These are phyloP conservation scores for Barypeithes pellucidus DNA, from an alignment of 2,888 invertebrate genomes.

Conservation along the genomic window DNA sequence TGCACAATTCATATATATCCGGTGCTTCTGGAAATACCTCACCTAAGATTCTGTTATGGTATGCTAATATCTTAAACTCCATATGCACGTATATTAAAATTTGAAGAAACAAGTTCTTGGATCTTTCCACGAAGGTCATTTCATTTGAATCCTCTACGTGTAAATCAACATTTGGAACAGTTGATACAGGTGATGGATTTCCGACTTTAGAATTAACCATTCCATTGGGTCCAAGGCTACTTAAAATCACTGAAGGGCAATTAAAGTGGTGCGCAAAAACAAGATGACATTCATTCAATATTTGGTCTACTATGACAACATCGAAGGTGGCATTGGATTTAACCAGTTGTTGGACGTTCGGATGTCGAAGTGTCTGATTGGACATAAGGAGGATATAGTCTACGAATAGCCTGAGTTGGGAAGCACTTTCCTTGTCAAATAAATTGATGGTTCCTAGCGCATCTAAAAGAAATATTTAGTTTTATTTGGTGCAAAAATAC, in stretches of 20 bases:
- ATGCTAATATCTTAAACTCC: slow-evolving; percentile 55
- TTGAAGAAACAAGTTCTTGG: slow-evolving; percentile 71
- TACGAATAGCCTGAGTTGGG: not conserved
- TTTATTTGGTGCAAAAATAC: too few relatives aligned
- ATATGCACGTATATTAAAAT: slow-evolving; percentile 50
- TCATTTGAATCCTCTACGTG: not conserved
- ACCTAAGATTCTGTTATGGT: slow-evolving; percentile 56
- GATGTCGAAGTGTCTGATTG: slow-evolving; percentile 42
- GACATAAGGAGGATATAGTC: not conserved
- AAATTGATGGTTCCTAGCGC: not conserved
- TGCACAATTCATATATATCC: slow-evolving; percentile 56
- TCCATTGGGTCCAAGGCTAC: slow-evolving; percentile 70
- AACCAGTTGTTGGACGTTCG: slow-evolving; percentile 61
- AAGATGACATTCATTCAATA: slow-evolving; percentile 71
- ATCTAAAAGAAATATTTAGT: not conserved
- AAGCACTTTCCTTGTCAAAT: not conserved
- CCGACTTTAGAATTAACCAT: slow-evolving; percentile 72
- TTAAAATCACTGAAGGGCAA: slow-evolving; percentile 67
- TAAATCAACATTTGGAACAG: not conserved
- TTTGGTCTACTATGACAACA: slow-evolving; percentile 70
- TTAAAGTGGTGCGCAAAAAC: slow-evolving; percentile 67
- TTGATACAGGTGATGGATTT: slow-evolving; percentile 62
- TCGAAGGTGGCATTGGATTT: slow-evolving; percentile 67
- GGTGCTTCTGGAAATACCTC: slow-evolving; percentile 58
- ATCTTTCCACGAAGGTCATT: slow-evolving; percentile 73